Conservation (phyloP, 2,888 invertebrate genomes). For the Pyrochroa serraticornis region DNA sequence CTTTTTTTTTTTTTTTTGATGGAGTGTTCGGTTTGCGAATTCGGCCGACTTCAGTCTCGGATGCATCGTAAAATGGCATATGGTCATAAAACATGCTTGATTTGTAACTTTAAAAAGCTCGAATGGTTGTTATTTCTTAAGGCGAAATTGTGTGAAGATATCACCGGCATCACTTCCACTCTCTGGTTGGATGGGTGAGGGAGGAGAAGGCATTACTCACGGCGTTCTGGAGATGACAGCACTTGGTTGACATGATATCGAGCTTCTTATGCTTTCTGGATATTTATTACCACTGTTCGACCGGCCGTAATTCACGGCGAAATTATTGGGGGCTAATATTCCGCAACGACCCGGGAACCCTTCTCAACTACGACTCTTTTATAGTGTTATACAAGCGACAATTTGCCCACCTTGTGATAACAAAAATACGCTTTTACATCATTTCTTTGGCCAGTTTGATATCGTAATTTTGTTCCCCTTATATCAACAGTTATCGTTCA, state of each 20-base stretch:
- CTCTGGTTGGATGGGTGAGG: conserved; percentile 31
- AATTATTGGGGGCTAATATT: conserved; percentile 18
- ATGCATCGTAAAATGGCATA: neutral
- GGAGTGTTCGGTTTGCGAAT: neutral
- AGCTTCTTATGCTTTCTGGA: conserved; percentile 46
- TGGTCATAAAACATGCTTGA: conserved; percentile 11
- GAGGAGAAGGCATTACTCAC: conserved; percentile 52
- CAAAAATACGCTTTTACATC: neutral
- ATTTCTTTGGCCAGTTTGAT: too few species aligned
- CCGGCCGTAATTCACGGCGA: conserved; percentile 32
- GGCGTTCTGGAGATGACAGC: conserved; percentile 52
- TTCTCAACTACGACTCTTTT: neutral
- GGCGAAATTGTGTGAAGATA: conserved; percentile 41
- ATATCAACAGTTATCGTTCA: too few species aligned
- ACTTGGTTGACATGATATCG: conserved; percentile 49
- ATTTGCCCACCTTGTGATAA: conserved; percentile 1
- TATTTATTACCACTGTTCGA: conserved; percentile 48
- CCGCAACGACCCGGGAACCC: neutral
- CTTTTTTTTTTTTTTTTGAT: neutral
- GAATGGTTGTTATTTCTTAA: conserved; percentile 23
- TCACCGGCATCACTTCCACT: conserved; percentile 45
- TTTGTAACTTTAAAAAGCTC: conserved; percentile 16
- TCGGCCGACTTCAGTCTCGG: neutral
- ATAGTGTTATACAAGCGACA: neutral
- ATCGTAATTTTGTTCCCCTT: too few species aligned